Base-by-base conservation (phyloP, 1,140 invertebrate genomes). In the Sogatella furcifera region DNA sequence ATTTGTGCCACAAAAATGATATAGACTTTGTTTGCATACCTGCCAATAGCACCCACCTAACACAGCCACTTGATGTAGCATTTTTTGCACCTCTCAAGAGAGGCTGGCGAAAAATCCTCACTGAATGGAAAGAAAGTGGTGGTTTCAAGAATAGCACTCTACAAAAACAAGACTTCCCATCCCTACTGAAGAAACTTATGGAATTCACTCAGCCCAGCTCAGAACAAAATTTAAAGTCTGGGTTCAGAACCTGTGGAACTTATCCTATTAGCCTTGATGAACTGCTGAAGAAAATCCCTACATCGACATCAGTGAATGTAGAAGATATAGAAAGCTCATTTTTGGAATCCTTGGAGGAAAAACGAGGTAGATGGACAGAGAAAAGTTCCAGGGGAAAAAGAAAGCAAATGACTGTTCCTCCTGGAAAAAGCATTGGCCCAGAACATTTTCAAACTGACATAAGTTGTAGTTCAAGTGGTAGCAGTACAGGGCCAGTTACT, bases 11-110 rank as follows among this genome's bases (percentile, higher is more conserved):
- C 43, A 61, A 69, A 66, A 68, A 74, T 46, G 62, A 73, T 55
- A 71, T 75, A 15, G 52, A 57, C 14, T n/a, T n/a, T 60, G 52
- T 74, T 11, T 71, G 69, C 52, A 65, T 76, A 14, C 72, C 73
- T 24, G 61, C 72, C 4, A 76, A 77, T 64, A 63, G 66, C 1
- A 75, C 72, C 1, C 74, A 77, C 63, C 43, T 74, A 8, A 67
- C 67, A 10, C 74, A 77, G 60, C 73, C 75, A 8, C 57, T 77
- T 11, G 72, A 77, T 64, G 69, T 75, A 15, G 69, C 69, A 15
- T 68, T 71, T 52, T 73, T 73, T 66, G 52, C 64, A n/a, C 68
- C 72, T 22, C 53, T 75, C 52, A 74, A 74, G 56, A 67, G 52
- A n/a, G 62, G 59, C 10, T 77, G 73, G 74, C 60, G 68, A 55